These are phyloP conservation scores for Campodea augens DNA, from an alignment of 1,140 invertebrate species.

Conservation along the genomic window DNA sequence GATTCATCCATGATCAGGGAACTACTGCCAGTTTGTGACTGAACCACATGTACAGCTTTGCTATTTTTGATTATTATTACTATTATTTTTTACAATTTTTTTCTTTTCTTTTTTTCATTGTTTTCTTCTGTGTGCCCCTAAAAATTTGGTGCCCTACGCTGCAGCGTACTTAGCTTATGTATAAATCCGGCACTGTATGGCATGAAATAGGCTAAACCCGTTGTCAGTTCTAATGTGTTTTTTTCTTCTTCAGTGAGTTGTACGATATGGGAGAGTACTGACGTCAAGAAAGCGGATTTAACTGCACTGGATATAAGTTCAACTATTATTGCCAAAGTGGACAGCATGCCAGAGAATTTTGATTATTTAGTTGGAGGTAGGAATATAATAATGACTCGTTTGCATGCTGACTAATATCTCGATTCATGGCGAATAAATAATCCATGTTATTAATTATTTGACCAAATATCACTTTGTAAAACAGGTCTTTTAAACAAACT, in stretches of 20 bases:
- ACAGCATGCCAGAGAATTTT: constrained; percentile 55
- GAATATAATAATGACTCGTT: not conserved
- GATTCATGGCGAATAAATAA: not conserved
- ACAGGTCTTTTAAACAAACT: too few species aligned
- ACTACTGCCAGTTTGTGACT: too few species aligned
- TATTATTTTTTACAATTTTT: too few species aligned
- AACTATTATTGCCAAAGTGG: constrained; percentile 73
- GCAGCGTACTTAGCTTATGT: too few species aligned
- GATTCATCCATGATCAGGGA: too few species aligned
- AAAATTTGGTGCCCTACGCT: too few species aligned
- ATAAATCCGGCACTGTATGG: too few species aligned
- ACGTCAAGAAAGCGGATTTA: constrained; percentile 77
- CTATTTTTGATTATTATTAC: too few species aligned
- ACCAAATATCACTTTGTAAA: not conserved
- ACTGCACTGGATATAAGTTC: constrained; percentile 86
- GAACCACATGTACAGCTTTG: too few species aligned
- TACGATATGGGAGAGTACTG: constrained; percentile 76
- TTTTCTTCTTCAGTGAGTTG: constrained; percentile 69
- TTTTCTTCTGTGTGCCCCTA: constrained; percentile 1
- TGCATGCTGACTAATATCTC: not conserved
- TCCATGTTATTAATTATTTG: not conserved
- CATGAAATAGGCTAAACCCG: too few species aligned
- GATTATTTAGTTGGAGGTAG: constrained; percentile 59
- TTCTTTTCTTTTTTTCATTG: constrained; percentile 4
- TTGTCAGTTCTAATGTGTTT: too few species aligned